Evolutionary conservation across 2,888 invertebrate species (phyloP), one percentile per base, ranked within the genome.

Genomic region (Trissolcus japonicus): DNA sequence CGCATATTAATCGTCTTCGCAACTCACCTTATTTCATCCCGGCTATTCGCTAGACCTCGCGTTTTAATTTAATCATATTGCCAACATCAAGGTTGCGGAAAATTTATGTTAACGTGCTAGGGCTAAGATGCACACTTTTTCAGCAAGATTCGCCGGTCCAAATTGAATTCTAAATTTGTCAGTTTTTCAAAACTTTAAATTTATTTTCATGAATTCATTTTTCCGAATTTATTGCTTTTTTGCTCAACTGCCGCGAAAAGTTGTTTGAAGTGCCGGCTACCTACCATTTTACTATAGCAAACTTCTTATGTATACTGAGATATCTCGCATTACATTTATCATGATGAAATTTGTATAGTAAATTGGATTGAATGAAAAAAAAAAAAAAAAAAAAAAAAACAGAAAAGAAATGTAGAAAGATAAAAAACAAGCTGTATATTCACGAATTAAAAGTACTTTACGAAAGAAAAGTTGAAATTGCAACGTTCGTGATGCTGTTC

Each of bases 1-100:
- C 59, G 77, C 68, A 77, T 77, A 77, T 77, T 77, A 77, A 77
- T 77, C 68, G 77, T 77, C 63, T 68, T 68, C 63, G 66, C 59
- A 54, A 72, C 67, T 62, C 59, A 55, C 72, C 67, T 76, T 76
- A 72, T 72, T 77, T 77, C 54, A 77, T 72, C 55, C 43, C 57
- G 59, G 55, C 67, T 53, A 71, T 76, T 71, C 61, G 66, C 62
- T 17, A 43, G 65, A 66, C 60, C 65, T 55, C 55, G 63, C 50
- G 56, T 48, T 72, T 74, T 72, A 72, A 76, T 72, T 76, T 77
- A 72, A 72, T 77, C 72, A 77, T 68, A 67, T 68, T 53, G 60
- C 76, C 50, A 53, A 40, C 72, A 72, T 59, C 66, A 56, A 71
- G 60, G 62, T 71, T 59, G 54, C 35, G 63, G 72, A 2, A 66